A percentile compares a stretch with the other conserved stretches of the same genome.
Conservation (phyloP, 2,888 invertebrate species). For the Microplitis deprimator region DNA sequence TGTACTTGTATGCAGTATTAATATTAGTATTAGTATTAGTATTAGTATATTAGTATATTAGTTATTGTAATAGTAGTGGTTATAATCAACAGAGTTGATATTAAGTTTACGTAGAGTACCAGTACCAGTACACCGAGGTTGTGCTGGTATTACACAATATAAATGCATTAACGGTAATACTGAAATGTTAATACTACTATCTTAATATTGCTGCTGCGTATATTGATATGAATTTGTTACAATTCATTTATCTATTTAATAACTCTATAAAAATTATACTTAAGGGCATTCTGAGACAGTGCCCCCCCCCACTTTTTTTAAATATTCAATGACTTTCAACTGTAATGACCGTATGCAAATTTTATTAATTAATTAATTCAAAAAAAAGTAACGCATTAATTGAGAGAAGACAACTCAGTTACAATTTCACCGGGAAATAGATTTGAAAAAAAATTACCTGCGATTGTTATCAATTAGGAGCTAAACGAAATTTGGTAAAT, state of each 20-base stretch:
- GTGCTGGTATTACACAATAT: background rate
- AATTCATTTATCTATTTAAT: background rate
- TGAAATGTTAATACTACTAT: background rate
- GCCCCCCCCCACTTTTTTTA: too few species aligned
- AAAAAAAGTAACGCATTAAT: too few species aligned
- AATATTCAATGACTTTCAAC: too few species aligned
- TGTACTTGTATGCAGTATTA: background rate
- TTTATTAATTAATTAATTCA: too few species aligned
- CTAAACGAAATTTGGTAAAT: too few species aligned
- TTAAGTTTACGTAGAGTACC: background rate
- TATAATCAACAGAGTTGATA: background rate
- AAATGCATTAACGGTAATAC: background rate
- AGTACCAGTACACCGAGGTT: too few species aligned
- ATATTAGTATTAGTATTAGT: background rate
- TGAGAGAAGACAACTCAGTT: too few species aligned
- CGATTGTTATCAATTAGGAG: too few species aligned
- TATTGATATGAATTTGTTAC: slow-evolving; percentile 17
- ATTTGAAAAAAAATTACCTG: too few species aligned
- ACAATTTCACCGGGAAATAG: too few species aligned
- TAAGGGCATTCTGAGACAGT: too few species aligned
- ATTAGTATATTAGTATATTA: background rate
- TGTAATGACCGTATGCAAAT: too few species aligned
- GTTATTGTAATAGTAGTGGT: background rate
- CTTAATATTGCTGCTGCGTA: background rate
- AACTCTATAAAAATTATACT: background rate